A percentile compares a stretch with the other conserved stretches of the same genome.
Evolutionary conservation across 2,888 invertebrate species (phyloP).

Genomic region (Drosophila parthenogenetica): DNA sequence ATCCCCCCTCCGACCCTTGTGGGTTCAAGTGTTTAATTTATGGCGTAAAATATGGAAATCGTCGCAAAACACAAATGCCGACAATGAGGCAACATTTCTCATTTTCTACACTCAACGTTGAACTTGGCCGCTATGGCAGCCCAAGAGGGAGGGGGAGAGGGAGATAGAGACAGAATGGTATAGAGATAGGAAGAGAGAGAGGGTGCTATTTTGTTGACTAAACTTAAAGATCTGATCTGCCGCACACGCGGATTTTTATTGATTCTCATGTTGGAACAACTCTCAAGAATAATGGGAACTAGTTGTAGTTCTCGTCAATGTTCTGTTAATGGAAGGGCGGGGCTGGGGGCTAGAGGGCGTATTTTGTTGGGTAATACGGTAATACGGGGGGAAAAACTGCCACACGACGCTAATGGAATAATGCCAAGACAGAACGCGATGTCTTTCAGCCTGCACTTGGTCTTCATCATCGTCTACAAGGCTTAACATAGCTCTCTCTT

Average conservation of each 20-base stretch:
- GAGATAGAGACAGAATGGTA: neutral
- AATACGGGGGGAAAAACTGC: conserved; percentile 40
- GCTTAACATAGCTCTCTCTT: neutral
- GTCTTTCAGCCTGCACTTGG: conserved; percentile 50
- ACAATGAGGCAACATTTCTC: conserved; percentile 70
- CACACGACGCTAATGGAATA: conserved; percentile 76
- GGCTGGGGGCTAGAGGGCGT: conserved; percentile 40
- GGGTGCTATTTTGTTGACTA: conserved; percentile 8
- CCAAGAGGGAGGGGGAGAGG: neutral
- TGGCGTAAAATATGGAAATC: conserved; percentile 73
- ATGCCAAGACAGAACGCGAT: conserved; percentile 50
- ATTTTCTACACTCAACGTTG: conserved; percentile 41
- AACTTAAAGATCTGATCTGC: conserved; percentile 56
- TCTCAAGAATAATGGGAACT: conserved; percentile 35
- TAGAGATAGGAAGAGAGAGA: neutral
- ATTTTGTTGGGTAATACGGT: conserved; percentile 20
- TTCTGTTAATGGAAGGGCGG: conserved; percentile 74
- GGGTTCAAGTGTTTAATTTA: conserved; percentile 74
- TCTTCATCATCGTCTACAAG: conserved; percentile 36
- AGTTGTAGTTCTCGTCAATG: conserved; percentile 37
- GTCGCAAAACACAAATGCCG: conserved; percentile 67
- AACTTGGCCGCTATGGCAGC: conserved; percentile 44
- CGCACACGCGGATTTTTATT: conserved; percentile 74
- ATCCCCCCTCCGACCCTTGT: neutral
- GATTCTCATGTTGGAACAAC: conserved; percentile 70